Percentiles rank a stretch among this genome's conserved stretches.
phyloP scores from a whole-genome alignment of 92 coral and sea anemone species.

The Epizoanthus stellaris region DNA sequence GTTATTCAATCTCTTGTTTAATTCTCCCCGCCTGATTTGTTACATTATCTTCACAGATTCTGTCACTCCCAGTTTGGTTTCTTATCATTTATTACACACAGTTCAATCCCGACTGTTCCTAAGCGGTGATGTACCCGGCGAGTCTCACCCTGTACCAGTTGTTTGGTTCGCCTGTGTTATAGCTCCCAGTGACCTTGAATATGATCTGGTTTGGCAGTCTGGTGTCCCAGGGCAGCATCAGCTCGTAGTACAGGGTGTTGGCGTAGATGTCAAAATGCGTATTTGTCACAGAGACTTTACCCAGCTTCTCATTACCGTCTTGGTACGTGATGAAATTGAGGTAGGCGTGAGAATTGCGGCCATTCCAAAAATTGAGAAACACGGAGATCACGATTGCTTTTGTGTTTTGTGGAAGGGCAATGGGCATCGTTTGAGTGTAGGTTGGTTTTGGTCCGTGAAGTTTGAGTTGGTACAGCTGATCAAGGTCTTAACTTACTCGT shows the following conservation, averaged over 20 bases:
- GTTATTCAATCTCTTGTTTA: too few species aligned
- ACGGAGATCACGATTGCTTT: conserved; percentile 70
- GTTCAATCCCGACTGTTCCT: background rate
- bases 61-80: too few species aligned
- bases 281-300: conserved; percentile 34
- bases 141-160: conserved; percentile 42
- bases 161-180: conserved; percentile 13
- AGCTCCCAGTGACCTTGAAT: conserved; percentile 47
- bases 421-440: conserved; percentile 60
- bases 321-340: conserved; percentile 52
- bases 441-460: conserved; percentile 58
- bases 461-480: conserved; percentile 27
- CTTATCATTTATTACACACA: background rate
- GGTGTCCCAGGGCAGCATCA: conserved; percentile 51
- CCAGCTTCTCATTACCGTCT: conserved; percentile 43
- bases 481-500: conserved; percentile 53
- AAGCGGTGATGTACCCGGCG: conserved; percentile 37
- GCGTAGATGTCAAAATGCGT: conserved; percentile 48
- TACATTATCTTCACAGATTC: too few species aligned
- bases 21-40: too few species aligned
- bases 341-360: conserved; percentile 44
- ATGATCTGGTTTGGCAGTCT: conserved; percentile 30
- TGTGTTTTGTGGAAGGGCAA: conserved; percentile 57
- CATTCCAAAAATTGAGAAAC: conserved; percentile 55
- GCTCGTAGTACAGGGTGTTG: conserved; percentile 51